These are phyloP conservation scores for Micromesistius poutassou DNA, from an alignment of 2,797 vertebrate species.

Conservation along the genomic window DNA sequence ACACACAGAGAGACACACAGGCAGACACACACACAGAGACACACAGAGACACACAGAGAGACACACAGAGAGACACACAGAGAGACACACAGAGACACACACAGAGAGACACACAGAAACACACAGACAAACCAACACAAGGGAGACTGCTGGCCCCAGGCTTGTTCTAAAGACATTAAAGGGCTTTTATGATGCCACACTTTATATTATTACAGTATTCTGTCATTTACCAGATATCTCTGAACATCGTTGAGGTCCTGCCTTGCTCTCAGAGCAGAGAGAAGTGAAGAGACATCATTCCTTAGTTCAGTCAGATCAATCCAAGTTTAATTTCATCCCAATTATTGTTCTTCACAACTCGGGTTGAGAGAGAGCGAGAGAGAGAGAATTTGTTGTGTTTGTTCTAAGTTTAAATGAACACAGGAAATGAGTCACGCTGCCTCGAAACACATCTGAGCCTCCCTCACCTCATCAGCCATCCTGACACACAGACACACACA, in stretches of 20 bases:
- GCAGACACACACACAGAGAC: neutral
- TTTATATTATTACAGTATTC: neutral
- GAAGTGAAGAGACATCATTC: neutral
- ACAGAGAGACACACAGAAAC: neutral
- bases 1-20: too few relatives aligned
- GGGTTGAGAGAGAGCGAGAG: neutral
- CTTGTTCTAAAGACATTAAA: neutral
- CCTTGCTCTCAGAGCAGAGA: too few relatives aligned
- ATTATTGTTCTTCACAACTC: neutral
- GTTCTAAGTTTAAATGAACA: conserved; percentile 21
- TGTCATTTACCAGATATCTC: too few relatives aligned
- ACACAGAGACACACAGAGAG: too few relatives aligned
- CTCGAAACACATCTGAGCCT: conserved; percentile 18
- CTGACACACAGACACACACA: neutral
- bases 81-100: neutral
- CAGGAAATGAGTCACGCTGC: conserved; percentile 29
- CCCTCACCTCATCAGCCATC: neutral
- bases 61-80: too few relatives aligned
- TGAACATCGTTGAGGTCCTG: too few relatives aligned
- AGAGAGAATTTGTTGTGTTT: conserved; percentile 14
- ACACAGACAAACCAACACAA: neutral
- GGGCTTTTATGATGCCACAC: neutral
- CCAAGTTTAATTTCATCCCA: neutral
- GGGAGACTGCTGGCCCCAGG: neutral
- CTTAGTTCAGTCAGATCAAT: neutral